Evolutionary conservation across 1,140 invertebrate genomes (phyloP).

Genomic region (Cydia pomonella): DNA sequence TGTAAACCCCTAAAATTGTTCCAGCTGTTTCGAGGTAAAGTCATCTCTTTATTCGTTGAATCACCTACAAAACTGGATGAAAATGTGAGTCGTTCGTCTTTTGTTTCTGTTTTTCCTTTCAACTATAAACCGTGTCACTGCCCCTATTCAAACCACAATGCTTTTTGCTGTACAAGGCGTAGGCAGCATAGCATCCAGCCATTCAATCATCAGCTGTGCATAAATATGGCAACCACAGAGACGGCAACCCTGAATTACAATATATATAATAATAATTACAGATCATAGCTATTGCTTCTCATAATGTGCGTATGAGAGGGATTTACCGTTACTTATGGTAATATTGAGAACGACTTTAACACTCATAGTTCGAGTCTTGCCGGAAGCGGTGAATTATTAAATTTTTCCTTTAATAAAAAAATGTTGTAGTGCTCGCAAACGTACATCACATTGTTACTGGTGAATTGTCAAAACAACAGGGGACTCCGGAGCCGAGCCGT

Average conservation of each 20-base stretch:
- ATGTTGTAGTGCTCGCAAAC: too few relatives aligned
- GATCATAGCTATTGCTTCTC: too few relatives aligned
- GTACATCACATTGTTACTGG: too few relatives aligned
- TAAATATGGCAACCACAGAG: neutral
- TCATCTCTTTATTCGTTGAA: neutral
- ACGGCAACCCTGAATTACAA: neutral
- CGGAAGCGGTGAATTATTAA: too few relatives aligned
- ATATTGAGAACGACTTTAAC: too few relatives aligned
- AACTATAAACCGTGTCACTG: conserved; percentile 12
- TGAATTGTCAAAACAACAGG: too few relatives aligned
- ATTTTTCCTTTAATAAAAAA: too few relatives aligned
- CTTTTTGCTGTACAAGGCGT: neutral
- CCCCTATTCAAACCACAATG: conserved; percentile 16
- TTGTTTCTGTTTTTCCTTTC: conserved; percentile 30
- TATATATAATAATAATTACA: neutral
- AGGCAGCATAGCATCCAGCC: neutral
- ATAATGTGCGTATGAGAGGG: too few relatives aligned
- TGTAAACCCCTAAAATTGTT: neutral
- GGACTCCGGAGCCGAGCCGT: too few relatives aligned
- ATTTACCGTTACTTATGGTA: too few relatives aligned
- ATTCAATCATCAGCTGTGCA: neutral
- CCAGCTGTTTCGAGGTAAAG: neutral
- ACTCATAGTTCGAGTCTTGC: too few relatives aligned
- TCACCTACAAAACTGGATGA: conserved; percentile 19
- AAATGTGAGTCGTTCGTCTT: conserved; percentile 19